phyloP scores from a whole-genome alignment of 2,113 vertebrate genomes.

The Alexandromys fortis region DNA sequence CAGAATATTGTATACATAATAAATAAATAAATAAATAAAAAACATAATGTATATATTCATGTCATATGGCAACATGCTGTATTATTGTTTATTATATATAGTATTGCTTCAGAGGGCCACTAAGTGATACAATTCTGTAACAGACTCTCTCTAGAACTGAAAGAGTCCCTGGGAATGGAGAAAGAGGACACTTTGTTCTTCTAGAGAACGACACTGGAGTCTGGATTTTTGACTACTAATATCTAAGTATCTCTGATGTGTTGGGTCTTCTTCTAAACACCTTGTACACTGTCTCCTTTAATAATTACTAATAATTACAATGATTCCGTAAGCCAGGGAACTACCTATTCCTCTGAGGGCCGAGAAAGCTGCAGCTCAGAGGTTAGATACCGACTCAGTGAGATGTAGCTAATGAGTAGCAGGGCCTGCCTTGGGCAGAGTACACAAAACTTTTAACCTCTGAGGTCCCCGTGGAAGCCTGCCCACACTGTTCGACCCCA shows the following conservation, averaged over 20 bases:
- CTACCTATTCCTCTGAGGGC: too few relatives aligned
- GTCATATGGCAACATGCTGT: neutral
- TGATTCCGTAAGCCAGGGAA: neutral
- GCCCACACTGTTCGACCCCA: neutral
- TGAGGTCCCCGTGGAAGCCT: neutral
- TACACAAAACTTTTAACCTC: neutral
- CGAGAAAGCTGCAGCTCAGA: neutral
- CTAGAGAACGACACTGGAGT: neutral
- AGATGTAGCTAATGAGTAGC: neutral
- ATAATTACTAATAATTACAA: neutral
- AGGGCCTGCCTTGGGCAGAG: neutral
- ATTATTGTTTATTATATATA: neutral
- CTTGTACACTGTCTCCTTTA: neutral
- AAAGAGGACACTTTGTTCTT: neutral
- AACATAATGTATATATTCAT: neutral
- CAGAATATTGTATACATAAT: too few relatives aligned
- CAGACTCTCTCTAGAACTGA: conserved; percentile 1
- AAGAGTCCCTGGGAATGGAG: neutral
- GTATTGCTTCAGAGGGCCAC: neutral
- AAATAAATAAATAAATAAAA: too few relatives aligned
- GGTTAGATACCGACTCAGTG: neutral
- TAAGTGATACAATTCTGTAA: neutral
- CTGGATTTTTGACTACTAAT: neutral
- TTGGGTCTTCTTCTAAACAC: neutral
- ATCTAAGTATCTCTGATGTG: neutral